Evolutionary conservation across 2,888 invertebrate species (phyloP).

Genomic region (Orthosia gothica): DNA sequence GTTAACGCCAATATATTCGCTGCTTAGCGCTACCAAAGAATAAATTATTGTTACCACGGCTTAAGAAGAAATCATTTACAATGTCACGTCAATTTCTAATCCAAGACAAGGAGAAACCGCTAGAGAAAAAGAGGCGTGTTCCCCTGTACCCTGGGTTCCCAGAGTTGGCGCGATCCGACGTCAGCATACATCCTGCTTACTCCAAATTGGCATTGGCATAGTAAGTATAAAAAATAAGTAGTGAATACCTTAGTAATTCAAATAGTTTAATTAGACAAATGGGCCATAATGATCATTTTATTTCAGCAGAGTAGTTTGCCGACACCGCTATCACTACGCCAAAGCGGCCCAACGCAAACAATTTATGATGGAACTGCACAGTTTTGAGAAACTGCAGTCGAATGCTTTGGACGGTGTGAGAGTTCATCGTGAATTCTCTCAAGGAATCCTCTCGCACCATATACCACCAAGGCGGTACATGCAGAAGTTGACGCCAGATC

Average conservation of each 20-base stretch:
- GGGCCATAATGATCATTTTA: constrained; percentile 8
- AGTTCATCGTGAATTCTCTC: constrained; percentile 93
- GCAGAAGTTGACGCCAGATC: constrained; percentile 86
- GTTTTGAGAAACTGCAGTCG: constrained; percentile 92
- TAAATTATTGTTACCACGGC: constrained; percentile 29
- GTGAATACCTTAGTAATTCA: not conserved
- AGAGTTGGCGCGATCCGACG: constrained; percentile 91
- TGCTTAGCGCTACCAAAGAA: constrained; percentile 9
- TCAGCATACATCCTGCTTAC: constrained; percentile 92
- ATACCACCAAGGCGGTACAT: constrained; percentile 87
- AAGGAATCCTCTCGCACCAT: constrained; percentile 89
- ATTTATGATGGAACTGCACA: constrained; percentile 92
- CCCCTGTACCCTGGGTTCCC: constrained; percentile 89
- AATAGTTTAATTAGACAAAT: not conserved
- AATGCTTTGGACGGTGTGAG: constrained; percentile 93
- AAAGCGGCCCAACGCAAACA: constrained; percentile 90
- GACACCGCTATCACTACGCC: constrained; percentile 91
- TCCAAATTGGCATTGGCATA: constrained; percentile 91
- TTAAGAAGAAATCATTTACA: constrained; percentile 24
- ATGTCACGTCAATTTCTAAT: constrained; percentile 2
- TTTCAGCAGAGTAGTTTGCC: constrained; percentile 92
- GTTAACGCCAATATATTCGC: constrained; percentile 8
- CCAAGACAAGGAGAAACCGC: constrained; percentile 35
- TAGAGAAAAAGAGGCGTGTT: constrained; percentile 72
- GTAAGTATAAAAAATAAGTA: constrained; percentile 86